Percentiles rank a stretch among this genome's conserved stretches.
Conservation (phyloP, 2,888 invertebrate species). For the Incurvaria masculella region DNA sequence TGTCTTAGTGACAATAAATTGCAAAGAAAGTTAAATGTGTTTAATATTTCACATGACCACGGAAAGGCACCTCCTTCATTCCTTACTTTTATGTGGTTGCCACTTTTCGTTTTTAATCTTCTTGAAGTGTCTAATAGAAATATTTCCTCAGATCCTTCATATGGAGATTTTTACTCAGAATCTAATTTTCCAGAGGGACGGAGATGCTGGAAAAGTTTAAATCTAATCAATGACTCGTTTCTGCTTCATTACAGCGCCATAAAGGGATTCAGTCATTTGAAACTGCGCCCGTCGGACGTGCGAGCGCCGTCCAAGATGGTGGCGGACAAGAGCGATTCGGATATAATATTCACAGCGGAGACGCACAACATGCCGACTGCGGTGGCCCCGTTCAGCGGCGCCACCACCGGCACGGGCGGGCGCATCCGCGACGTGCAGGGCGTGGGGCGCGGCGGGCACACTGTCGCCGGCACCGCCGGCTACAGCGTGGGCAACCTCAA, state of each 20-base stretch:
- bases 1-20: too few species aligned
- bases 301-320: conserved; percentile 61
- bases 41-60: too few species aligned
- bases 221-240: too few species aligned
- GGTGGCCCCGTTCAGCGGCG: conserved; percentile 96
- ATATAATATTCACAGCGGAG: conserved; percentile 97
- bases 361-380: conserved; percentile 99
- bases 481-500: conserved; percentile 93
- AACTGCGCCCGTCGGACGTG: conserved; percentile 62
- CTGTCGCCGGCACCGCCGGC: conserved; percentile 94
- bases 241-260: conserved; percentile 77
- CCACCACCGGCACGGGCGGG: conserved; percentile 97
- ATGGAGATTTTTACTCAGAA: too few species aligned
- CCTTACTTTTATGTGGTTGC: too few species aligned
- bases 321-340: conserved; percentile 60
- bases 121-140: too few species aligned
- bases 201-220: too few species aligned
- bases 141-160: too few species aligned
- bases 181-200: too few species aligned
- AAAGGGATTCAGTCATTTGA: conserved; percentile 70
- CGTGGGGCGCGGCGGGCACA: conserved; percentile 91
- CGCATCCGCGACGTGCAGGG: conserved; percentile 93
- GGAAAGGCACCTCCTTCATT: too few species aligned
- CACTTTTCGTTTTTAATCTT: too few species aligned
- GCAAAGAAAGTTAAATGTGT: too few species aligned